Percentiles rank a stretch among this genome's conserved stretches.
These are phyloP conservation scores for Dendrolimus houi DNA, from an alignment of 2,888 invertebrate genomes.

Conservation along the genomic window DNA sequence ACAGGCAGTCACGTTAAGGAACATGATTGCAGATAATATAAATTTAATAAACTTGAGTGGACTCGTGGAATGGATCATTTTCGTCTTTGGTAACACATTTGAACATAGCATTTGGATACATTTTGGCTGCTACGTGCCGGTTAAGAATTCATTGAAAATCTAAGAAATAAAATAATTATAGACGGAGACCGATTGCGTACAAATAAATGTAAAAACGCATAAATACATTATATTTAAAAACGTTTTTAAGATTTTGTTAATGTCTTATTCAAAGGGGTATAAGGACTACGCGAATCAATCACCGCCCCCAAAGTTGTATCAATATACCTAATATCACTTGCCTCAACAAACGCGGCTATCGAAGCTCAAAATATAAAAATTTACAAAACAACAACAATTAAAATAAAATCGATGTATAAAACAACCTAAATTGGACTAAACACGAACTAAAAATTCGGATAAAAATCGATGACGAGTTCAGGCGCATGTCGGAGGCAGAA, in stretches of 20 bases:
- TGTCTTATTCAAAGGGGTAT: too few relatives aligned
- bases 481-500: too few relatives aligned
- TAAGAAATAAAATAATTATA: conserved; percentile 27
- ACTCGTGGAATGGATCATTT: conserved; percentile 49
- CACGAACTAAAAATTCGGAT: conserved; percentile 31
- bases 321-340: conserved; percentile 68
- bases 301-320: conserved; percentile 18
- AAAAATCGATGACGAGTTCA: conserved; percentile 15
- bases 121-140: conserved; percentile 13
- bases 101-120: conserved; percentile 31
- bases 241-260: too few relatives aligned
- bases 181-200: not conserved
- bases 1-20: conserved; percentile 30
- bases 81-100: conserved; percentile 67
- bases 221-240: too few relatives aligned
- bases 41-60: conserved; percentile 12
- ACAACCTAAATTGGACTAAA: conserved; percentile 45
- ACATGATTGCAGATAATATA: conserved; percentile 31
- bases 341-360: conserved; percentile 34
- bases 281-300: not conserved
- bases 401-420: conserved; percentile 58
- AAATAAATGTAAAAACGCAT: too few relatives aligned
- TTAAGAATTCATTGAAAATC: conserved; percentile 21
- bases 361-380: conserved; percentile 65
- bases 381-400: conserved; percentile 61